These are phyloP conservation scores for Trematocara zebra DNA, from an alignment of 2,113 vertebrate genomes.

Conservation along the genomic window DNA sequence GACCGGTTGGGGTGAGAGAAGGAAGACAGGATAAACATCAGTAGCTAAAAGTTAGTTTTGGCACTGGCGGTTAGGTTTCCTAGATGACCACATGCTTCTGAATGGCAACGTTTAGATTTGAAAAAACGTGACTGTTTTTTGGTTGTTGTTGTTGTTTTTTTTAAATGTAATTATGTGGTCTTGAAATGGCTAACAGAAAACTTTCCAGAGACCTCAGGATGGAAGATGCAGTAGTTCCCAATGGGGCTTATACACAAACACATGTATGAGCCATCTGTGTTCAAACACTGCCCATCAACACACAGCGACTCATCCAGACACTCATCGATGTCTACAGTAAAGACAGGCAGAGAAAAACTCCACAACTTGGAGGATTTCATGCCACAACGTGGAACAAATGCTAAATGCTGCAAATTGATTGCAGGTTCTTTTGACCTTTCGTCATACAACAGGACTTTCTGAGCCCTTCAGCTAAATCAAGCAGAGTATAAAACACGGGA, in stretches of 20 bases:
- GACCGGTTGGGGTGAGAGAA: no score
- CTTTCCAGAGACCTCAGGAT: slow-evolving; percentile 76
- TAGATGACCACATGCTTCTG: background rate
- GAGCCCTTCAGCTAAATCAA: background rate
- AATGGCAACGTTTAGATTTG: background rate
- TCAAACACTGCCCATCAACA: slow-evolving; percentile 84
- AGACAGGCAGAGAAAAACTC: background rate
- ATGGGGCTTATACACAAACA: slow-evolving; percentile 87
- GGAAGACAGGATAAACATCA: background rate
- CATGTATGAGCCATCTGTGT: slow-evolving; percentile 88
- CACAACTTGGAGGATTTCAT: background rate
- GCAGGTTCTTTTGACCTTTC: background rate
- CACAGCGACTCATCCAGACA: slow-evolving; percentile 87
- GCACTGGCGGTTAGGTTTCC: background rate
- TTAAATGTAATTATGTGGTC: background rate
- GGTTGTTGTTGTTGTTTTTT: no score
- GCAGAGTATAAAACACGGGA: background rate
- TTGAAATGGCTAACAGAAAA: background rate
- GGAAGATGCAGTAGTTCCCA: slow-evolving; percentile 75
- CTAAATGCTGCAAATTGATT: background rate
- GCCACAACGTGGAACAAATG: background rate
- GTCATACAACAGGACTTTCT: background rate
- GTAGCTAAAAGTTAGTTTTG: background rate
- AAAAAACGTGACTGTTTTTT: background rate
- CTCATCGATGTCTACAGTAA: slow-evolving; percentile 83